Evolutionary conservation across 2,797 vertebrate genomes (phyloP).

Genomic region (Anniella stebbinsi): DNA sequence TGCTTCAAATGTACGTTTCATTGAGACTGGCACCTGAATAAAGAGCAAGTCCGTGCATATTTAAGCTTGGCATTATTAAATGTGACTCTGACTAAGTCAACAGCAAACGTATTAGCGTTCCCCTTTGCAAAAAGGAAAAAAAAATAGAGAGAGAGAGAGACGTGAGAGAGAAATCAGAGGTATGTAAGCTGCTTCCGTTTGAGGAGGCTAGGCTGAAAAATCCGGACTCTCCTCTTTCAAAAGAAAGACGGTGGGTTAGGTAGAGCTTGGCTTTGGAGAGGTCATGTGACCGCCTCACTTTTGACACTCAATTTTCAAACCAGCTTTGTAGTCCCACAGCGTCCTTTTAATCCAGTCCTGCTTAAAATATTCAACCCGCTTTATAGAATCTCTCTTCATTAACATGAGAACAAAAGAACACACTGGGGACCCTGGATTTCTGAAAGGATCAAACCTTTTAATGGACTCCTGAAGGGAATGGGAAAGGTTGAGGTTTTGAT

Average conservation of each 20-base stretch:
- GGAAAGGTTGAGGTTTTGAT: not conserved
- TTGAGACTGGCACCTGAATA: not conserved
- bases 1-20: not conserved
- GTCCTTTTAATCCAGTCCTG: not conserved
- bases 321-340: not conserved
- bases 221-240: not conserved
- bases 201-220: not conserved
- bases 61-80: not conserved
- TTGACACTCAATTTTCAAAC: not conserved
- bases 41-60: not conserved
- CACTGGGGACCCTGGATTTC: not conserved
- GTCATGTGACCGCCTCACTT: not conserved
- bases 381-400: conserved; percentile 60
- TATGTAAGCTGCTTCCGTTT: not conserved
- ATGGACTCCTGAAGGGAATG: not conserved
- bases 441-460: not conserved
- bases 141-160: not conserved
- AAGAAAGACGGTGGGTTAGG: not conserved
- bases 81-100: not conserved
- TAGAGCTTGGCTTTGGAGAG: not conserved
- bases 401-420: conserved; percentile 1
- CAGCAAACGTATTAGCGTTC: not conserved
- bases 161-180: not conserved
- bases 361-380: conserved; percentile 27
- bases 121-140: not conserved